phyloP scores from a whole-genome alignment of 2,888 invertebrate genomes.

The Oscheius sp. region DNA sequence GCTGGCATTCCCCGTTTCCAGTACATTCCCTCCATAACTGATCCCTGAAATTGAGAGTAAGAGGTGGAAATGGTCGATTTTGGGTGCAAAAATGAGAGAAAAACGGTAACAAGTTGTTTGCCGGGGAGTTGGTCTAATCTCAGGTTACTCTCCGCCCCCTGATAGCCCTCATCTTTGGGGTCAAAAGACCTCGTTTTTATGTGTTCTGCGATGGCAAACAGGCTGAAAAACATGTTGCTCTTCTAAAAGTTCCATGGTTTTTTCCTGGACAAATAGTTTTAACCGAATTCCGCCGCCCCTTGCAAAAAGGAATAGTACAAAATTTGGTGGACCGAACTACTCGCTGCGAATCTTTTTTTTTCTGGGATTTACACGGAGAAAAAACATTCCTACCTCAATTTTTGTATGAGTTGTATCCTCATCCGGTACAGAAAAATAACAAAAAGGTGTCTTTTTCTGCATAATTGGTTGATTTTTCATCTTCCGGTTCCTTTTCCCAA shows the following conservation, averaged over 20 bases:
- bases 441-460: slow-evolving; percentile 70
- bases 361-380: too few relatives aligned
- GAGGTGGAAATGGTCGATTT: too few relatives aligned
- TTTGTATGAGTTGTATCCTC: slow-evolving; percentile 72
- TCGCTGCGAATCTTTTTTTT: slow-evolving; percentile 50
- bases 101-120: too few relatives aligned
- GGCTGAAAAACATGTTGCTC: not conserved
- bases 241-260: not conserved
- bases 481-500: slow-evolving; percentile 45
- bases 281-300: too few relatives aligned
- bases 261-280: not conserved
- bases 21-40: slow-evolving; percentile 97
- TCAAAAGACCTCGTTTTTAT: not conserved
- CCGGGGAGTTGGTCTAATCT: too few relatives aligned
- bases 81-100: too few relatives aligned
- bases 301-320: slow-evolving; percentile 78
- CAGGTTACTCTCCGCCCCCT: too few relatives aligned
- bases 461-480: not conserved
- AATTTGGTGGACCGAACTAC: slow-evolving; percentile 81
- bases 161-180: too few relatives aligned
- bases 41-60: slow-evolving; percentile 82
- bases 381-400: slow-evolving; percentile 58
- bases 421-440: slow-evolving; percentile 73
- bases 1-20: slow-evolving; percentile 97
- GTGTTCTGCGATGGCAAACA: not conserved